Percentiles rank a stretch among this genome's conserved stretches.
These are phyloP conservation scores for Drosophila anomalata DNA, from an alignment of 2,888 invertebrate genomes.

Conservation along the genomic window DNA sequence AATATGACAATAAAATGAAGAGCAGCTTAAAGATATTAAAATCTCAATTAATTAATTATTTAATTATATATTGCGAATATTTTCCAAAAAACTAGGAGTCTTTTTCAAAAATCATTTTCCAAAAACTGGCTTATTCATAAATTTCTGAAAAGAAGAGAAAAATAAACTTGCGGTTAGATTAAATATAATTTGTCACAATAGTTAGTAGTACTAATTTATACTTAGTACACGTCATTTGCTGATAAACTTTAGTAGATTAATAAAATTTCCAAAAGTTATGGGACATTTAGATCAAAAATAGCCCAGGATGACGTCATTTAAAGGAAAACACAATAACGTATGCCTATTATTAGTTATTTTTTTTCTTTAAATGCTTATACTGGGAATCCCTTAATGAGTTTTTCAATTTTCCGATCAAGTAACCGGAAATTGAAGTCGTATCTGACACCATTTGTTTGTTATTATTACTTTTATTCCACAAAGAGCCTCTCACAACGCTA, in stretches of 20 bases:
- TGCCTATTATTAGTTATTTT: background rate
- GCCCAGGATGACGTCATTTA: background rate
- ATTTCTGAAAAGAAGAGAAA: no score
- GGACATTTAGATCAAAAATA: background rate
- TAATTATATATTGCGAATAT: no score
- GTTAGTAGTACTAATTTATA: background rate
- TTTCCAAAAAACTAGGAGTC: no score
- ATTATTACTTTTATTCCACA: background rate
- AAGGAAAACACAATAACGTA: background rate
- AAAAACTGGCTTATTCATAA: no score
- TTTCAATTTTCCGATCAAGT: background rate
- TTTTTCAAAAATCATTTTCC: no score
- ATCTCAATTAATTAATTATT: no score
- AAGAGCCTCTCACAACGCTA: background rate
- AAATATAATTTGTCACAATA: background rate
- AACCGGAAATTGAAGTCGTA: background rate
- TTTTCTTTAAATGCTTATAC: background rate
- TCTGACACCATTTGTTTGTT: background rate
- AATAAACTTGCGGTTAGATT: no score
- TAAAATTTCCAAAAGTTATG: background rate
- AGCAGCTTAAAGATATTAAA: no score
- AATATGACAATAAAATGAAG: no score
- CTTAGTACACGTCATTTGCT: slow-evolving; percentile 1
- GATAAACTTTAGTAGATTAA: background rate
- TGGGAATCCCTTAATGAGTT: background rate